A percentile compares a stretch with the other conserved stretches of the same genome.
Evolutionary conservation across 2,113 vertebrate species (phyloP).

Genomic region (Picathartes gymnocephalus): DNA sequence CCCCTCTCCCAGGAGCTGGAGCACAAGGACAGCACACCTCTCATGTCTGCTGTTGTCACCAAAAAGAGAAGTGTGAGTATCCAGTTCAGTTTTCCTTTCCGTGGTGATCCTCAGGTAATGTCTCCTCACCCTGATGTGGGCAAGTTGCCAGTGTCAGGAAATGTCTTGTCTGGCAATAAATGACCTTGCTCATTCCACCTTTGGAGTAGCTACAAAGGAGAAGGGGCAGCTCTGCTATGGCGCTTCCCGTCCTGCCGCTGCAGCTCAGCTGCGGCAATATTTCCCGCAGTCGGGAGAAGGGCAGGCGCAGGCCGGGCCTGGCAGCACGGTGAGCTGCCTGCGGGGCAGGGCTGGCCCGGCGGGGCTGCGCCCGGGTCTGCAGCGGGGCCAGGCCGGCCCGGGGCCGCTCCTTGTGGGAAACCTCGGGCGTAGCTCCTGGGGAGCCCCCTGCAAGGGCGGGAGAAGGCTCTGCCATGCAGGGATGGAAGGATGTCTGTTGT

Average conservation of each 20-base stretch:
- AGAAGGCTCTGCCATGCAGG: not conserved
- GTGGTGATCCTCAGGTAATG: not conserved
- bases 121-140: not conserved
- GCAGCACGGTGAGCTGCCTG: rapidly evolving
- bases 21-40: not conserved
- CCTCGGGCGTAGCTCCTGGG: rapidly evolving
- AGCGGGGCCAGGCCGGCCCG: rapidly evolving
- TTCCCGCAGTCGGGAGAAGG: not conserved
- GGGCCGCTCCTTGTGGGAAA: rapidly evolving
- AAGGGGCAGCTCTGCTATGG: rapidly evolving
- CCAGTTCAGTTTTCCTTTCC: not conserved
- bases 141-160: not conserved
- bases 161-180: not conserved
- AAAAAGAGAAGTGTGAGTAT: not conserved
- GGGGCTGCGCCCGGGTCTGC: no score
- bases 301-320: not conserved
- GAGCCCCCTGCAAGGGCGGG: rapidly evolving
- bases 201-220: no score
- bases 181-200: not conserved
- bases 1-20: not conserved
- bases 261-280: rapidly evolving
- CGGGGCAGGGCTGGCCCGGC: rapidly evolving
- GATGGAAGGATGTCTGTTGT: not conserved
- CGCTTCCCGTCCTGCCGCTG: not conserved
- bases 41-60: not conserved